Conservation (phyloP, 2,888 invertebrate genomes). For the Pherbina coryleti region DNA sequence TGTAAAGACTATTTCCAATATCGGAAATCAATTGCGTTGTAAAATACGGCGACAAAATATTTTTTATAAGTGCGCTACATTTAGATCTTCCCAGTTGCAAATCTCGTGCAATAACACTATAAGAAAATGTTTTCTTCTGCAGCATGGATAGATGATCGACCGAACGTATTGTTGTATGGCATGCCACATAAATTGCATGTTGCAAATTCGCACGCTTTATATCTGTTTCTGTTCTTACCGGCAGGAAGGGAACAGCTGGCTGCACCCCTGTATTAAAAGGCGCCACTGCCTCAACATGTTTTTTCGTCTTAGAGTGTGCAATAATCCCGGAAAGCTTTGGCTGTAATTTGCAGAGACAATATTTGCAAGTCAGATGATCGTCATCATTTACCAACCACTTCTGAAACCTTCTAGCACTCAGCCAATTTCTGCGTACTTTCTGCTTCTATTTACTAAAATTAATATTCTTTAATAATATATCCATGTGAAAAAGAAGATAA, state of each 20-base stretch:
- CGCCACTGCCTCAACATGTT: conserved; percentile 18
- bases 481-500: too few species aligned
- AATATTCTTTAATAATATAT: too few species aligned
- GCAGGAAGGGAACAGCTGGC: conserved; percentile 20
- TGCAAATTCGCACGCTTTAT: conserved; percentile 18
- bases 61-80: too few species aligned
- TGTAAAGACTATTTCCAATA: conserved; percentile 13
- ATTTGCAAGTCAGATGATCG: conserved; percentile 28
- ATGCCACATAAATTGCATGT: too few species aligned
- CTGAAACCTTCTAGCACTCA: background rate
- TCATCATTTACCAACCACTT: background rate
- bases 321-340: conserved; percentile 28
- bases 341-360: conserved; percentile 24
- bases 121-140: conserved; percentile 22
- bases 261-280: conserved; percentile 25
- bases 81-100: conserved; percentile 7
- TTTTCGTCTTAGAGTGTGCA: conserved; percentile 21
- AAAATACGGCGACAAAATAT: background rate
- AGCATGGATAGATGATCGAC: background rate
- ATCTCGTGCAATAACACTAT: conserved; percentile 21
- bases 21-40: conserved; percentile 6
- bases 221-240: background rate
- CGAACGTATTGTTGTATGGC: conserved; percentile 29
- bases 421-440: too few species aligned
- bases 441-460: too few species aligned